Base-by-base conservation (phyloP, 2,888 invertebrate genomes). In the Trypoxylon attenuatum region DNA sequence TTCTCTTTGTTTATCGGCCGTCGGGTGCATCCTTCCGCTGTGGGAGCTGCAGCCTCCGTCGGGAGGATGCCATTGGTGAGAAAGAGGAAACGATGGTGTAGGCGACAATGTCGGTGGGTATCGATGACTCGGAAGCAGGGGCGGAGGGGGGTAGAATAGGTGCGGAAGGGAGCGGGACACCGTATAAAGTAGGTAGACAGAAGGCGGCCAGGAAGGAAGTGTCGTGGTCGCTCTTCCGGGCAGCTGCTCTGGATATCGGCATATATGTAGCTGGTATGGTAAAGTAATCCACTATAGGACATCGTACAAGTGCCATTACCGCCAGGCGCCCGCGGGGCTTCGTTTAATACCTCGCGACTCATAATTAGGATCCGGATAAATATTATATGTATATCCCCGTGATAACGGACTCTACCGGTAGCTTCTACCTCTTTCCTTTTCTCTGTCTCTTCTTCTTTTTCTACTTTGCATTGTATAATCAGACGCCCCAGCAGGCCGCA, bases 211-310 rank as follows among this genome's bases (percentile, higher is more conserved):
- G 86, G 85, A 86, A 85, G 87, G 87, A 87, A 86, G 85, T 84
- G 82, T 84, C 86, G 85, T 72, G 86, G 87, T 85, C 82, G 81
- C 81, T 82, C 84, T 83, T 83, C 84, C 84, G 83, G 83, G 78
- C 85, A 84, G 86, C 84, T 85, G 85, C 65, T 64, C 71, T 77
- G 77, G 76, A 76, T 81, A 82, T 78, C 73, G 76, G 75, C 73
- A 61, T 66, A 55, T 49, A 10, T 71, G 61, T 72, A 73, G 76
- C 72, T 71, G 72, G 79, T 66, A 70, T 71, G 80, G 83, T 84
- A 82, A 84, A 85, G 83, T 85, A 84, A 86, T 86, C 83, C 84
- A 85, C 80, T 82, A 84, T 81, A 78, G 79, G 86, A 86, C 77
- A 79, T 79, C 86, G 73, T 81, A 84, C 82, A 87, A 87, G 86